phyloP scores from a whole-genome alignment of 2,888 invertebrate genomes.

The Uropetala carovei region DNA sequence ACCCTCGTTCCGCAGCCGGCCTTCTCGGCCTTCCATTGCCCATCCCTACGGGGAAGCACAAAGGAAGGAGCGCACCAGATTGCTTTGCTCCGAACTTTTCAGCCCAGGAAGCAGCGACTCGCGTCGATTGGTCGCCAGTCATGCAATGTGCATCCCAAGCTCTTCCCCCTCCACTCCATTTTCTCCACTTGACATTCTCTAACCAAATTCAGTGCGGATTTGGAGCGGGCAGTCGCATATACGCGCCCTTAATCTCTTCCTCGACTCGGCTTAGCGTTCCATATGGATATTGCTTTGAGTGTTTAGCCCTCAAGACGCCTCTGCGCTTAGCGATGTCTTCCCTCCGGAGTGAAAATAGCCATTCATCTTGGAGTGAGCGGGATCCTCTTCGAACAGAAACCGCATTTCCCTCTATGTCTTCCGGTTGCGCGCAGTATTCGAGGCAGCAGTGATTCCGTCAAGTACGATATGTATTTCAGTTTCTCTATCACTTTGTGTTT shows the following conservation, averaged over 20 bases:
- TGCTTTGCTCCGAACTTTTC: not conserved
- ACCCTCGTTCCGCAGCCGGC: not conserved
- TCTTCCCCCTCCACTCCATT: not conserved
- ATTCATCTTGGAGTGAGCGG: not conserved
- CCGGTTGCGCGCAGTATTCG: too few species aligned
- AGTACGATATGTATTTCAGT: too few species aligned
- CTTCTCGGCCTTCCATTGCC: not conserved
- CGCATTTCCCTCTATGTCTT: not conserved
- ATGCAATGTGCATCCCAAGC: conserved; percentile 13
- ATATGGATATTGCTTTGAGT: not conserved
- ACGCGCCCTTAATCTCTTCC: conserved; percentile 32
- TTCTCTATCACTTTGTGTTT: too few species aligned
- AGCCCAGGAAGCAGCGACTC: not conserved
- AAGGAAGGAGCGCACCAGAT: not conserved
- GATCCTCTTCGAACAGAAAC: not conserved
- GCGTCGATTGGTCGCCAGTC: not conserved
- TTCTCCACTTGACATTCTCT: not conserved
- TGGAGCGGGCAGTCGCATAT: not conserved
- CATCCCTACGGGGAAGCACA: not conserved
- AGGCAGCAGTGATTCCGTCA: too few species aligned
- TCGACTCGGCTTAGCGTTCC: not conserved
- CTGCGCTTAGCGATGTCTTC: conserved; percentile 29
- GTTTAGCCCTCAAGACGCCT: not conserved
- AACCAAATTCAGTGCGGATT: conserved; percentile 34
- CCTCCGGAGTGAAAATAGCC: not conserved